Evolutionary conservation across 2,113 vertebrate species (phyloP).

Genomic region (Sprattus sprattus): DNA sequence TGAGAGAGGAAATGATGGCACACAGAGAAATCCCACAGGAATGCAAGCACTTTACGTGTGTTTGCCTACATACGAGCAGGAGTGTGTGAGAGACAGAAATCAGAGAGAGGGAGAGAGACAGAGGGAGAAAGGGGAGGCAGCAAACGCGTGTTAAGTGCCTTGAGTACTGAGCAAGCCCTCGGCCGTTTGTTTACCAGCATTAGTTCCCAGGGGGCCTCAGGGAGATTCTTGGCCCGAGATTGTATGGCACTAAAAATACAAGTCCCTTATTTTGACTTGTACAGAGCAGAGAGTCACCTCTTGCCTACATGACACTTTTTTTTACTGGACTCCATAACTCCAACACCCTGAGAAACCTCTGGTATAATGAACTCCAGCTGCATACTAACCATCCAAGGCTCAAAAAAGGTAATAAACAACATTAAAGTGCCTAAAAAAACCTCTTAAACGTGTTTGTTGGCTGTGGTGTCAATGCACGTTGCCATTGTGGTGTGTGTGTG

Average conservation of each 20-base stretch:
- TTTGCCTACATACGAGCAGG: neutral
- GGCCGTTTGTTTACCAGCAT: neutral
- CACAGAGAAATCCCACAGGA: conserved; percentile 31
- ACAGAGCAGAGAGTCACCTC: neutral
- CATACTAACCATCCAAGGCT: neutral
- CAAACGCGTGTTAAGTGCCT: neutral
- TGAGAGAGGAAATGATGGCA: conserved; percentile 27
- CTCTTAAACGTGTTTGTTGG: neutral
- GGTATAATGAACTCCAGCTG: too few species aligned
- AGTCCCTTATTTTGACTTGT: neutral
- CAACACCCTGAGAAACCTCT: too few species aligned
- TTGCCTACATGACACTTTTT: neutral
- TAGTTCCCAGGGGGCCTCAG: neutral
- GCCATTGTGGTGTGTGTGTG: neutral
- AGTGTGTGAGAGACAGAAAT: neutral
- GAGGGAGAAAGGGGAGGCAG: neutral
- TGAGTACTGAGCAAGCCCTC: neutral
- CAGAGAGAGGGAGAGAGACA: too few species aligned
- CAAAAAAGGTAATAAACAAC: neutral
- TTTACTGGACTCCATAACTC: neutral
- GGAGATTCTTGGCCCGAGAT: neutral
- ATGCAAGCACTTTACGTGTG: conserved; percentile 20
- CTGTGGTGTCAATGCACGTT: neutral
- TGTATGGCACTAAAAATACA: neutral
- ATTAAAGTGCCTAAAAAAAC: neutral